Percentiles rank a stretch among this genome's conserved stretches.
Evolutionary conservation across 2,113 vertebrate species (phyloP).

Genomic region (Oryzias curvinotus): DNA sequence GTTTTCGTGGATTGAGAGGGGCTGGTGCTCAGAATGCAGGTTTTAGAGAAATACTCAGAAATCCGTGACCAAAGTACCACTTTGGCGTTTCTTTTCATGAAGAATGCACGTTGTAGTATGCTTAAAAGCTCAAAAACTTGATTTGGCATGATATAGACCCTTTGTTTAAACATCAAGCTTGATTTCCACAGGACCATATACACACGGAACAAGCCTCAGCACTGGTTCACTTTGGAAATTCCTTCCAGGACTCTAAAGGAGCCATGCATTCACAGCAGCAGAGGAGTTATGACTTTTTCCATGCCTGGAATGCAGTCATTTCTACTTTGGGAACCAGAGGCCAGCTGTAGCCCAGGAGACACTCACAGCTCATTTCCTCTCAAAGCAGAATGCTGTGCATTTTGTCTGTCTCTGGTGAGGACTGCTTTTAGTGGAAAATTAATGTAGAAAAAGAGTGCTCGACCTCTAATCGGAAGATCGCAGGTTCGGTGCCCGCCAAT

Average conservation of each 20-base stretch:
- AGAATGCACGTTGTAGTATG: no score
- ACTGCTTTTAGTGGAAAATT: conserved; percentile 46
- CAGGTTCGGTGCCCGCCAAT: no score
- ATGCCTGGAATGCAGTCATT: conserved; percentile 53
- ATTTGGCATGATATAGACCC: no score
- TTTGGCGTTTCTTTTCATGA: no score
- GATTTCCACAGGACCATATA: conserved; percentile 35
- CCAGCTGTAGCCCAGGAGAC: conserved; percentile 59
- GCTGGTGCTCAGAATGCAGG: no score
- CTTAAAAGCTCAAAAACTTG: no score
- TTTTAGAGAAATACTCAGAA: no score
- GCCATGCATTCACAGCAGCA: conserved; percentile 31
- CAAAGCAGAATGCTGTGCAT: conserved; percentile 35
- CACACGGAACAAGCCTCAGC: conserved; percentile 48
- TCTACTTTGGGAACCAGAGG: conserved; percentile 53
- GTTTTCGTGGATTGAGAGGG: no score
- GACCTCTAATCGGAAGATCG: no score
- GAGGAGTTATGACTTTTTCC: conserved; percentile 58
- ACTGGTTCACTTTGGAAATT: conserved; percentile 66
- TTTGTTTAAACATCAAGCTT: conserved; percentile 11
- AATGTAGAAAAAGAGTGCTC: not conserved
- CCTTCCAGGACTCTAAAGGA: conserved; percentile 26
- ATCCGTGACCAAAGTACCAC: no score
- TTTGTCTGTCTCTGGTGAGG: conserved; percentile 44
- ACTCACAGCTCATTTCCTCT: conserved; percentile 65